phyloP scores from a whole-genome alignment of 2,797 vertebrate species.

The Sebastes vulpes region DNA sequence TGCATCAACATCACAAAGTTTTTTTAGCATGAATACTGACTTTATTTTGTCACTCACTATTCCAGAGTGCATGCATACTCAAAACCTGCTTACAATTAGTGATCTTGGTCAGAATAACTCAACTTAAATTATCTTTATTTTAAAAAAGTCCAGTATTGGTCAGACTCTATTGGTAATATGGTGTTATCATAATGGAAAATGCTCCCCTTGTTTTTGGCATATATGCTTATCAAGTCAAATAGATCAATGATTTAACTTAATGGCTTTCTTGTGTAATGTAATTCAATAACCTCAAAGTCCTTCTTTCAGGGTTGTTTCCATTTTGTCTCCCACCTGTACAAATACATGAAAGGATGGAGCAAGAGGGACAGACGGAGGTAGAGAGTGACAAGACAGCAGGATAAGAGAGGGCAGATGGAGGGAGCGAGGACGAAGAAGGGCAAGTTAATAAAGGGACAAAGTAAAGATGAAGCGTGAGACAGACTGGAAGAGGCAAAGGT shows the following conservation, averaged over 20 bases:
- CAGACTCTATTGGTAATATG: not conserved
- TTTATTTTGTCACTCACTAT: not conserved
- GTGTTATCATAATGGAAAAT: not conserved
- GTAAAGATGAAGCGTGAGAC: slow-evolving; percentile 17
- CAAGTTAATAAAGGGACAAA: slow-evolving; percentile 32
- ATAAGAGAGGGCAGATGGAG: slow-evolving; percentile 21
- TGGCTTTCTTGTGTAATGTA: not conserved
- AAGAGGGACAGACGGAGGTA: not conserved
- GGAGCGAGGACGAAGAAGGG: not conserved
- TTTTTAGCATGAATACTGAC: not conserved
- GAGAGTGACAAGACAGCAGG: not conserved
- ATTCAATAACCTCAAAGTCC: slow-evolving; percentile 19
- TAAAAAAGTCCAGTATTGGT: not conserved
- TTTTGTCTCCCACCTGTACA: not conserved
- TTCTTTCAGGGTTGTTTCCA: not conserved
- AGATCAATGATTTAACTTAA: not conserved
- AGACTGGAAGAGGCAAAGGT: slow-evolving; percentile 43
- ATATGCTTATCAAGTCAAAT: not conserved
- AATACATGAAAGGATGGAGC: not conserved
- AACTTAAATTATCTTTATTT: not conserved
- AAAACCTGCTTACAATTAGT: not conserved
- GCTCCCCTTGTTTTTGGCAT: not conserved
- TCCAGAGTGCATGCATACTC: too few relatives aligned
- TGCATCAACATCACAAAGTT: not conserved
- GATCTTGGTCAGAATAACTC: not conserved